phyloP scores from a whole-genome alignment of 2,888 invertebrate species.

The Fragum sueziense region DNA sequence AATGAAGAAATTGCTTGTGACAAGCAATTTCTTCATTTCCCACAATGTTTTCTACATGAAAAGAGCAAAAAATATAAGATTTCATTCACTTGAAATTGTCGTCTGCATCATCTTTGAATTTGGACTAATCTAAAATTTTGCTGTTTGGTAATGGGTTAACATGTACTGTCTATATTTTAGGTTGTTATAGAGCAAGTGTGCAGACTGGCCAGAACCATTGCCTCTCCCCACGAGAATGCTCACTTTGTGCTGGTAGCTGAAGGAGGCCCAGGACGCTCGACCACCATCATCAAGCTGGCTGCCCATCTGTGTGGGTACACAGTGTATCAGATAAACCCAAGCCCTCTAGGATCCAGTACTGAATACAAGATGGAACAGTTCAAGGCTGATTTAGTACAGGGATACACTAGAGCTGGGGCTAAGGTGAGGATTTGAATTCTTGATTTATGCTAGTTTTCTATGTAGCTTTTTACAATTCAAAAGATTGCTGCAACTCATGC shows the following conservation, averaged over 20 bases:
- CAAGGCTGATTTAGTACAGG: slow-evolving; percentile 79
- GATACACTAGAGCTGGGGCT: slow-evolving; percentile 80
- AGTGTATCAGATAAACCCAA: slow-evolving; percentile 77
- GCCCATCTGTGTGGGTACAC: slow-evolving; percentile 80
- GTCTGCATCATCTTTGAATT: too few relatives aligned
- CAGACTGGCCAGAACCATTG: slow-evolving; percentile 78
- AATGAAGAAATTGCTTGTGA: not conserved
- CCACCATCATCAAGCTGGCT: slow-evolving; percentile 77
- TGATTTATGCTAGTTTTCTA: too few relatives aligned
- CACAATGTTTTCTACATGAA: too few relatives aligned
- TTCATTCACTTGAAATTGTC: too few relatives aligned
- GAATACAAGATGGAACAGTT: slow-evolving; percentile 77
- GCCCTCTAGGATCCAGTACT: slow-evolving; percentile 60
- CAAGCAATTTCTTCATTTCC: not conserved
- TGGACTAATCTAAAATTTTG: too few relatives aligned
- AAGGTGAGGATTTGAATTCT: slow-evolving; percentile 69
- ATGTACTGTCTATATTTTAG: too few relatives aligned
- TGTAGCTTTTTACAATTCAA: too few relatives aligned
- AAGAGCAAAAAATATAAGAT: too few relatives aligned
- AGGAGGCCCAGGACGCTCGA: slow-evolving; percentile 78
- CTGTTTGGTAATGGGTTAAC: too few relatives aligned
- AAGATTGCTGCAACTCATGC: too few relatives aligned
- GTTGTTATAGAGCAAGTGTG: slow-evolving; percentile 79
- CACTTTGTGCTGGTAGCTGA: slow-evolving; percentile 80
- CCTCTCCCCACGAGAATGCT: slow-evolving; percentile 80